A percentile compares a stretch with the other conserved stretches of the same genome.
phyloP scores from a whole-genome alignment of 2,113 vertebrate genomes.

The Thalassarche chlororhynchos region DNA sequence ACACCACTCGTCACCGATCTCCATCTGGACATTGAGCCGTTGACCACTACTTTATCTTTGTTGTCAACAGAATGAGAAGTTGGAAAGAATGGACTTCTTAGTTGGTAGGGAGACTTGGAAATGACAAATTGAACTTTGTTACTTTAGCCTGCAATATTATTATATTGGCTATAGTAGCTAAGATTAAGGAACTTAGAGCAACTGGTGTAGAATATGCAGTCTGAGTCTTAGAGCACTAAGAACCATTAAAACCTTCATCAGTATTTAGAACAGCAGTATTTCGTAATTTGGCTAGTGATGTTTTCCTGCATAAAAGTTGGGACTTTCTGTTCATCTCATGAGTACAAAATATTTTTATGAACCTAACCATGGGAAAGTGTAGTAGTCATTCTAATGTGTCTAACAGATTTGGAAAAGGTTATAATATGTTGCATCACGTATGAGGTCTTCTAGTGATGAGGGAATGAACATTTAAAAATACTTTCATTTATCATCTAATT shows the following conservation, averaged over 20 bases:
- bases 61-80: neutral
- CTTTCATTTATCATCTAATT: neutral
- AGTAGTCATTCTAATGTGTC: neutral
- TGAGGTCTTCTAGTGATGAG: neutral
- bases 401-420: conserved; percentile 13
- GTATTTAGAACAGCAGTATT: neutral
- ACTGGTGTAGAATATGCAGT: neutral
- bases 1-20: too few relatives aligned
- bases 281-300: neutral
- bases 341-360: conserved; percentile 45
- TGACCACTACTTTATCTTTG: neutral
- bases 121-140: neutral
- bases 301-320: neutral
- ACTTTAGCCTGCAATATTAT: neutral
- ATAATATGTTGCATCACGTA: neutral
- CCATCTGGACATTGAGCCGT: too few relatives aligned
- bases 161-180: neutral
- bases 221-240: neutral
- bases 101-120: neutral
- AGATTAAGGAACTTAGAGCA: neutral
- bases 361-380: neutral
- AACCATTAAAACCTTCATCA: neutral
- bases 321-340: conserved; percentile 4
- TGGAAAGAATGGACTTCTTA: neutral
- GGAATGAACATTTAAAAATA: neutral